A percentile compares a stretch with the other conserved stretches of the same genome.
Conservation (phyloP, 2,797 vertebrate species). For the Amblyraja radiata region DNA sequence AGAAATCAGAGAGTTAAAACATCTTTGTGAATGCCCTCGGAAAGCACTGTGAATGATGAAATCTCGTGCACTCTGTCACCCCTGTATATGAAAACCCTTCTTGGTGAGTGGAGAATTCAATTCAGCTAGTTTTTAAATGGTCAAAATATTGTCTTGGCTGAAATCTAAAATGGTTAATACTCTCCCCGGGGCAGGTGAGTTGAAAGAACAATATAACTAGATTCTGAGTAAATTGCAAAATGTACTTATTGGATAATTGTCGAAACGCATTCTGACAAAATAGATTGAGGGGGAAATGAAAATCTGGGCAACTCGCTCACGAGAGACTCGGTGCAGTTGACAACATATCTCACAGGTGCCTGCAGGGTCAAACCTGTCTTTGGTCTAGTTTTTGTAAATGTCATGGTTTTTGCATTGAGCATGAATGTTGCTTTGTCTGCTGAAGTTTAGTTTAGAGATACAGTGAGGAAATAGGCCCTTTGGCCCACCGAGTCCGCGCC, state of each 20-base stretch:
- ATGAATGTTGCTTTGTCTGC: background rate
- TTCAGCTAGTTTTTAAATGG: background rate
- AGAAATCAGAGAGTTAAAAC: background rate
- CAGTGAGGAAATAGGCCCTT: no score
- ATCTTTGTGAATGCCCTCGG: background rate
- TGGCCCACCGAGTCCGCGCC: no score
- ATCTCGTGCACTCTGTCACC: background rate
- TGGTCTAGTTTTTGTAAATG: background rate
- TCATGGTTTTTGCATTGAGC: background rate
- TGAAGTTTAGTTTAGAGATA: background rate
- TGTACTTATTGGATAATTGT: background rate
- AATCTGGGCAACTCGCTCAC: background rate
- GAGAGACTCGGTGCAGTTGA: background rate
- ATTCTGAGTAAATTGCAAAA: slow-evolving; percentile 1
- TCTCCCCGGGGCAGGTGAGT: background rate
- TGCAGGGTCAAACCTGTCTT: background rate
- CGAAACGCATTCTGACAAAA: background rate
- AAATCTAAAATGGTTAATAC: background rate
- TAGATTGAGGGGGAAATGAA: background rate
- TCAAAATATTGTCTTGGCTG: background rate
- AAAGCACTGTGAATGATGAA: background rate
- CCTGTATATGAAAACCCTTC: background rate
- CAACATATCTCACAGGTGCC: background rate
- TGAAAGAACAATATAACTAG: background rate
- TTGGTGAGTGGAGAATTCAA: background rate